Evolutionary conservation across 2,113 vertebrate species (phyloP), one percentile per base, ranked within the genome.

Genomic region (Leucosticte australis): DNA sequence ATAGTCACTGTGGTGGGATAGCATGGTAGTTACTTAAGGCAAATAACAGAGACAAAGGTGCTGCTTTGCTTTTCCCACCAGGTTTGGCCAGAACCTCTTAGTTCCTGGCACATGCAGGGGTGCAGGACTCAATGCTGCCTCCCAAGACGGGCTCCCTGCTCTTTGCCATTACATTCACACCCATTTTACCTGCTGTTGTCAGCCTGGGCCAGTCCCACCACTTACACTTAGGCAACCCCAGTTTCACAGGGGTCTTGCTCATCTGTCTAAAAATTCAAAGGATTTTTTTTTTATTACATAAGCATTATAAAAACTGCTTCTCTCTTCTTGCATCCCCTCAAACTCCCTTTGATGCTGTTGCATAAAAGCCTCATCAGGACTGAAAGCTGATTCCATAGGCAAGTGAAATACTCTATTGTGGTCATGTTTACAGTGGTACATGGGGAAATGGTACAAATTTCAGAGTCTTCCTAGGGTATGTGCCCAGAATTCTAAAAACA

Each of bases 81-180:
- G 47, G 9, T 83, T 60, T 78, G 60, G 26, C 39, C n/a, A 76
- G 49, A 47, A 67, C 5, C 11, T 74, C 50, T 70, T 35, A 39
- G 64, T 64, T 30, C 16, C 3, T 4, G 4, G 30, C 55, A 50
- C 0, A 0, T 42, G 15, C 1, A 7, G 49, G 14, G 50, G 23
- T 42, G 30, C 15, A 47, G 56, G 23, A 49, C 31, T 56, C 0
- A 0, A 6, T 41, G 20, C 24, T 1, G 1, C 39, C 30, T n/a
- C 39, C 16, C 39, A 70, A 16, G 39, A 35, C 20, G 15, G 20
- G 5, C 8, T 65, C 37, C 18, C 10, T 1, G 3, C 26, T 46
- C 82, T 50, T 67, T 67, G 21, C 41, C 27, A 49, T 31, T 0
- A 1, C 13, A 13, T 50, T 81, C 5, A 2, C 37, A 27, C 33